Conservation (phyloP, 2,113 vertebrate species). For the Halichoerus grypus region DNA sequence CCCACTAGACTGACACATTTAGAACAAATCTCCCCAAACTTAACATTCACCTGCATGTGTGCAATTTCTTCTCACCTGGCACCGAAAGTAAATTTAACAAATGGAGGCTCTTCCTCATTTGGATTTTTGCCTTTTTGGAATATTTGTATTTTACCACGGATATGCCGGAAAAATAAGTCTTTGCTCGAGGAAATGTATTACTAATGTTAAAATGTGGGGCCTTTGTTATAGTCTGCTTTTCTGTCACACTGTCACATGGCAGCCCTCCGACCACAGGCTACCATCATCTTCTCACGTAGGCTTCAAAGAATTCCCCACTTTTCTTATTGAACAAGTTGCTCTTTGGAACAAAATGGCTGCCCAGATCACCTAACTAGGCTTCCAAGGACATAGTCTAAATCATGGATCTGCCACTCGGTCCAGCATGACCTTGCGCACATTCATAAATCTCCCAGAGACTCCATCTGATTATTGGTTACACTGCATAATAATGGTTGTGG, state of each 20-base stretch:
- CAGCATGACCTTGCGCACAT: background rate
- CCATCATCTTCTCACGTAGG: background rate
- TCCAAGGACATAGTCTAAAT: background rate
- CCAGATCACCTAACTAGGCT: background rate
- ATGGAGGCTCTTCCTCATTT: conserved; percentile 27
- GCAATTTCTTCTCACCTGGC: conserved; percentile 28
- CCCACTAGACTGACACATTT: background rate
- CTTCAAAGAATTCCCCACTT: conserved; percentile 5
- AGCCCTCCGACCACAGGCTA: background rate
- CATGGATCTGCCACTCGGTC: too few species aligned
- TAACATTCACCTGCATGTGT: background rate
- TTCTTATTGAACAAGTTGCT: background rate
- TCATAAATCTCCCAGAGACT: background rate
- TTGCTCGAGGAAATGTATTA: background rate
- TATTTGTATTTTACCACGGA: conserved; percentile 42
- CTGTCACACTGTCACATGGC: background rate
- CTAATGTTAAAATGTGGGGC: conserved; percentile 5
- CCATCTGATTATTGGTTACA: background rate
- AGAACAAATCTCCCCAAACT: background rate
- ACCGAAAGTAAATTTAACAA: conserved; percentile 61
- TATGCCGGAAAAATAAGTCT: conserved; percentile 43
- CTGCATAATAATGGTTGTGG: background rate
- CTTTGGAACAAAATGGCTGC: background rate
- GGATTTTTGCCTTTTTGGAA: conserved; percentile 54
- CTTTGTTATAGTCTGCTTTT: conserved; percentile 33